Evolutionary conservation across 2,113 vertebrate genomes (phyloP).

Genomic region (Tympanuchus pallidicinctus): DNA sequence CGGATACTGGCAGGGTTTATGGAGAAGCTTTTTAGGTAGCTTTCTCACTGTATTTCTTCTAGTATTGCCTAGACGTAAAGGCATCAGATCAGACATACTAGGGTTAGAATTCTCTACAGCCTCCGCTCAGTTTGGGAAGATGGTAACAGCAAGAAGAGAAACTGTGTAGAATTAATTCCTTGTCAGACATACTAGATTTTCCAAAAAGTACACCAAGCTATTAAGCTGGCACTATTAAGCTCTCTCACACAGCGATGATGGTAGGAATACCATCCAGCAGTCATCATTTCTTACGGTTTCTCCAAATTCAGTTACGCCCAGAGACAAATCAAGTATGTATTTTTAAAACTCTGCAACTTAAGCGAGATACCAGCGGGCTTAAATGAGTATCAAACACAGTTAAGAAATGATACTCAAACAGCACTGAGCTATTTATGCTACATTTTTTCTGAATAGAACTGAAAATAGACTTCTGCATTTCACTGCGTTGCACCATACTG

Average conservation of each 20-base stretch:
- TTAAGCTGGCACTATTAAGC: not conserved
- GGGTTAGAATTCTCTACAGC: not conserved
- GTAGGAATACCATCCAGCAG: not conserved
- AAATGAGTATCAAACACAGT: constrained; percentile 28
- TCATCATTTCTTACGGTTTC: not conserved
- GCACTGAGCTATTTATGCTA: constrained; percentile 48
- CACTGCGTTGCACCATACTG: not conserved
- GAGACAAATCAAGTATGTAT: not conserved
- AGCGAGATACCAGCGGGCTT: constrained; percentile 8
- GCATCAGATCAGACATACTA: accelerated
- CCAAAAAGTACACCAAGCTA: not conserved
- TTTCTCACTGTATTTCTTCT: not conserved
- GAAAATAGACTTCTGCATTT: not conserved
- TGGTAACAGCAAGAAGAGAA: not conserved
- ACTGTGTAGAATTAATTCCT: not conserved
- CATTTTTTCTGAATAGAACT: constrained; percentile 27
- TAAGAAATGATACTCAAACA: constrained; percentile 32
- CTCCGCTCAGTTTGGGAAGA: not conserved
- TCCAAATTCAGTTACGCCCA: not conserved
- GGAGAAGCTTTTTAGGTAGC: not conserved
- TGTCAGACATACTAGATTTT: not conserved
- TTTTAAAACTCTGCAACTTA: constrained; percentile 10
- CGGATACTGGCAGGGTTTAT: not conserved
- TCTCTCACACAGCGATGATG: not conserved
- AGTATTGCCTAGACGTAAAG: not conserved